phyloP scores from a whole-genome alignment of 2,797 vertebrate genomes.

The Urosaurus nigricauda region DNA sequence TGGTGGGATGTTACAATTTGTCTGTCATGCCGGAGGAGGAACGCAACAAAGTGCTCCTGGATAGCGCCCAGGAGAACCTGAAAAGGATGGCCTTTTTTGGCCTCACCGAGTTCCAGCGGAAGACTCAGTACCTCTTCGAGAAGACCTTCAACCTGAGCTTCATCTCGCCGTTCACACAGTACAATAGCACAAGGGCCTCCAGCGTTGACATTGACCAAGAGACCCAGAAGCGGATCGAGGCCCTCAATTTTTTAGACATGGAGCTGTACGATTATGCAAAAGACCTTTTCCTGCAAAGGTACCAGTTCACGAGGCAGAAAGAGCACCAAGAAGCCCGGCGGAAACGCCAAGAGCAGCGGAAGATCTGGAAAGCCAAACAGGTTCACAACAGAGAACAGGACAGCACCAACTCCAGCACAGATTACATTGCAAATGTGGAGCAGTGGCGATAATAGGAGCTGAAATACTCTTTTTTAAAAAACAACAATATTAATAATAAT shows the following conservation, averaged over 20 bases:
- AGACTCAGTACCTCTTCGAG: slow-evolving; percentile 98
- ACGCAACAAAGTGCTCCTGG: slow-evolving; percentile 90
- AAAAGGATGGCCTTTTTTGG: slow-evolving; percentile 96
- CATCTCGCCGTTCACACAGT: slow-evolving; percentile 94
- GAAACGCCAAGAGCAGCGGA: slow-evolving; percentile 90
- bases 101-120: slow-evolving; percentile 96
- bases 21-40: slow-evolving; percentile 92
- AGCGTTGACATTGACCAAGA: slow-evolving; percentile 89
- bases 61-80: slow-evolving; percentile 95
- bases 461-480: not conserved
- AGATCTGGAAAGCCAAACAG: slow-evolving; percentile 83
- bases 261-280: slow-evolving; percentile 95
- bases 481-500: no score
- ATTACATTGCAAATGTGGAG: slow-evolving; percentile 92
- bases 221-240: slow-evolving; percentile 89
- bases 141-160: slow-evolving; percentile 95
- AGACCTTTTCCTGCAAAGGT: slow-evolving; percentile 96
- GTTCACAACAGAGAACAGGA: slow-evolving; percentile 67
- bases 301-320: slow-evolving; percentile 93
- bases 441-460: slow-evolving; percentile 84
- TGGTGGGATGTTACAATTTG: slow-evolving; percentile 97
- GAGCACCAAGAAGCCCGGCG: slow-evolving; percentile 91
- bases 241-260: slow-evolving; percentile 93
- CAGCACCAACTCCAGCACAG: slow-evolving; percentile 69
- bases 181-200: slow-evolving; percentile 93